Percentiles rank a stretch among this genome's conserved stretches.
Conservation (phyloP, 1,140 invertebrate species). For the Choristoneura fumiferana region DNA sequence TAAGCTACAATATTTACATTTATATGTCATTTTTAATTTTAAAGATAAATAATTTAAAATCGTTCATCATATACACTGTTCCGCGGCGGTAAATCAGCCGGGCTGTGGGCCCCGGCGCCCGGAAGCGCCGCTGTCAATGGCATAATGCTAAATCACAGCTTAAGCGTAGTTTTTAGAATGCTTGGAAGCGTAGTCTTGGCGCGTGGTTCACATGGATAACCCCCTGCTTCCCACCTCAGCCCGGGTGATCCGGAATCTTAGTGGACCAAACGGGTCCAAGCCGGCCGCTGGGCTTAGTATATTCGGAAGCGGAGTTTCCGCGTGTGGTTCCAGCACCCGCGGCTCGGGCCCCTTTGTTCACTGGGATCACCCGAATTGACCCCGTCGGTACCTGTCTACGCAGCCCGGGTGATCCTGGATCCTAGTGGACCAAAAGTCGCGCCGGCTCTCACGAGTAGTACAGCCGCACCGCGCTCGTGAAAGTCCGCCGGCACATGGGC, state of each 20-base stretch:
- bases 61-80: conserved; percentile 44
- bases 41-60: conserved; percentile 51
- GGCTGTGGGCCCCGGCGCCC: conserved; percentile 26
- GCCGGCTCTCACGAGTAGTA: conserved; percentile 65
- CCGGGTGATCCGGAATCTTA: no score
- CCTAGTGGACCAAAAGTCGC: no score
- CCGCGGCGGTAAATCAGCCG: not conserved
- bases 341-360: not conserved
- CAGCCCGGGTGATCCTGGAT: not conserved
- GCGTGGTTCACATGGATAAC: no score
- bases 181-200: not conserved
- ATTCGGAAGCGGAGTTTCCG: no score
- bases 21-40: conserved; percentile 13
- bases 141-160: conserved; percentile 53
- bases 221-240: no score
- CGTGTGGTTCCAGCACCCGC: conserved; percentile 58
- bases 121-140: conserved; percentile 42
- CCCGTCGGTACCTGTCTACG: no score
- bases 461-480: conserved; percentile 67
- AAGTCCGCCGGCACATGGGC: conserved; percentile 89
- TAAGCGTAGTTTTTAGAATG: conserved; percentile 15
- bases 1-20: conserved; percentile 38
- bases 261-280: no score
- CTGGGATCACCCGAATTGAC: no score
- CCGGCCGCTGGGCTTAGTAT: no score